Base-by-base conservation (phyloP, 92 coral and sea anemone species). In the Parazoanthus swiftii region DNA sequence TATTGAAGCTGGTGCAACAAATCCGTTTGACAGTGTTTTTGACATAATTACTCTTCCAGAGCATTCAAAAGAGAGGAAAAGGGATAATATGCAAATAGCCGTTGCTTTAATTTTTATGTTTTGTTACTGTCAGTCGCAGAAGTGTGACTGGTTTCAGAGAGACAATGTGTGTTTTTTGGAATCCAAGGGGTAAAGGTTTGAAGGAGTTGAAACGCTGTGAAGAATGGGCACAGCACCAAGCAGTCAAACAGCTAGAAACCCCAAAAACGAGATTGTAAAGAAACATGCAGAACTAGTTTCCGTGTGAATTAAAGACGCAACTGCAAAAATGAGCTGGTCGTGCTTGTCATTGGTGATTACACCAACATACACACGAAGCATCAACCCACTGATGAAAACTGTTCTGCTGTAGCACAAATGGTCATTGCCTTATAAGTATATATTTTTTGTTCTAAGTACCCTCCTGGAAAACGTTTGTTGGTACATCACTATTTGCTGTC, bases 121-220 rank as follows among this genome's bases (percentile, higher is more conserved):
- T 16, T 51, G 71, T 54, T 80, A 80, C 65, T 80, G 84, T 54
- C 42, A 80, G 56, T 80, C 84, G 26, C 84, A 80, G 21, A 54
- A 81, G 56, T 81, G 85, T 59, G 42, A 39, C 42, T 39, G 42
- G 42, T 39, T 39, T 39, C 42, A 39, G 42, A 39, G 42, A 39
- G 42, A 39, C 42, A 39, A 39, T 39, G 42, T 39, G 42, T 39
- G 42, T 4, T 79, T 5, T 81, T 39, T 81, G 16, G 59, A 81
- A 35, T 20, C 85, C 11, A 81, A 81, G 7, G 85, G 73, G 21
- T 51, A 59, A 0, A 9, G 44, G 35, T 51, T 59, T 20, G 85
- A 81, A 81, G 85, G 85, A 35, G 38, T 58, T 4, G 85, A 81
- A 16, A 59, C 74, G 13, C 39, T 63, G 74, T 15, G 74, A 58